phyloP scores from a whole-genome alignment of 2,113 vertebrate genomes.

The Periophthalmus modestus region DNA sequence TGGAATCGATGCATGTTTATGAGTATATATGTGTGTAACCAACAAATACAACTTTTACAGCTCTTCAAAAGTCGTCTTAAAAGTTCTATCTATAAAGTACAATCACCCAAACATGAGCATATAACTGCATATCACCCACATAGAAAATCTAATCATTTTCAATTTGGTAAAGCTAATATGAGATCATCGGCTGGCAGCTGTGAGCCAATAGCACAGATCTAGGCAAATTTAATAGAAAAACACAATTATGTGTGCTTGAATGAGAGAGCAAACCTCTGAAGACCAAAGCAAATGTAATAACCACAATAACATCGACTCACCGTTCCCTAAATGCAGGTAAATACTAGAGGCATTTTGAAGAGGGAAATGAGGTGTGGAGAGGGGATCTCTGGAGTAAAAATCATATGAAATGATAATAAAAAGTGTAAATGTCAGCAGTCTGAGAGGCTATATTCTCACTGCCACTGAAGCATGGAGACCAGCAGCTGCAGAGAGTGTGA shows the following conservation, averaged over 20 bases:
- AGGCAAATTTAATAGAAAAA: conserved; percentile 35
- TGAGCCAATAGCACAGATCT: conserved; percentile 11
- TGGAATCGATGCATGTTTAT: too few relatives aligned
- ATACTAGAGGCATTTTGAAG: conserved; percentile 34
- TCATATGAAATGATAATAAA: conserved; percentile 15
- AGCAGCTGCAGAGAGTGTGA: conserved; percentile 12
- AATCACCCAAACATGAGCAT: not conserved
- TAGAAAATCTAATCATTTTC: not conserved
- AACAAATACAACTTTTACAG: not conserved
- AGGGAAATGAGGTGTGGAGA: conserved; percentile 40
- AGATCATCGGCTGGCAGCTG: conserved; percentile 15
- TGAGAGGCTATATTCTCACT: conserved; percentile 15
- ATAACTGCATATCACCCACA: not conserved
- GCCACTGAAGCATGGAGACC: not conserved
- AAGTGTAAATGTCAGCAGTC: conserved; percentile 51
- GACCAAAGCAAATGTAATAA: conserved; percentile 50
- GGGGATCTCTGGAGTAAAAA: conserved; percentile 29
- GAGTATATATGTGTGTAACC: not conserved
- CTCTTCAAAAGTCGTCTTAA: not conserved
- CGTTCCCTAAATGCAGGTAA: conserved; percentile 41
- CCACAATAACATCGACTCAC: conserved; percentile 29
- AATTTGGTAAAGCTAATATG: conserved; percentile 19
- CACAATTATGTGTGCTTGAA: conserved; percentile 43
- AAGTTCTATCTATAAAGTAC: not conserved
- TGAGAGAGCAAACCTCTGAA: conserved; percentile 14